Percentiles rank a stretch among this genome's conserved stretches.
These are phyloP conservation scores for Hyles vespertilio DNA, from an alignment of 1,140 invertebrate species.

Conservation along the genomic window DNA sequence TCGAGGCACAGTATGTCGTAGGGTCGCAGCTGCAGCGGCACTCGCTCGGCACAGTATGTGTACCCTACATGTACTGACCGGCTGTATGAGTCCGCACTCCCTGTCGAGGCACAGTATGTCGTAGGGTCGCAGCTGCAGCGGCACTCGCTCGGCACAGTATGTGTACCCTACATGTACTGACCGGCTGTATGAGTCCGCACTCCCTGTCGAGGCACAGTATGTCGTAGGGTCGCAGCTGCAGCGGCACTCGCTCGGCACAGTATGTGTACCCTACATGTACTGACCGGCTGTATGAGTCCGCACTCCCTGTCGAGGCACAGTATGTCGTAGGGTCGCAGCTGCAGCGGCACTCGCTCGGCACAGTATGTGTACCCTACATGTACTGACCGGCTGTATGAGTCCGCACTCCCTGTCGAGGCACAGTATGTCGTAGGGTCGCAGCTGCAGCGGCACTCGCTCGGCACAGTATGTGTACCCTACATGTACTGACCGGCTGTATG, in stretches of 20 bases:
- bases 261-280: too few relatives aligned
- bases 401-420: conserved; percentile 56
- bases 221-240: conserved; percentile 93
- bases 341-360: conserved; percentile 95
- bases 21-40: conserved; percentile 93
- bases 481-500: too few relatives aligned
- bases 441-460: conserved; percentile 93
- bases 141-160: conserved; percentile 92
- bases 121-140: conserved; percentile 94
- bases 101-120: conserved; percentile 78
- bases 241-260: conserved; percentile 94
- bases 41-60: conserved; percentile 93
- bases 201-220: conserved; percentile 80
- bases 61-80: conserved; percentile 41
- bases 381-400: too few relatives aligned
- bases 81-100: conserved; percentile 60
- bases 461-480: too few relatives aligned
- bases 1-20: conserved; percentile 83
- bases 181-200: too few relatives aligned
- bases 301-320: too few relatives aligned
- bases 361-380: too few relatives aligned
- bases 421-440: conserved; percentile 91
- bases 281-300: too few relatives aligned
- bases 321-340: too few relatives aligned
- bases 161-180: too few relatives aligned